phyloP scores from a whole-genome alignment of 2,888 invertebrate species.

The Cinara cedri region DNA sequence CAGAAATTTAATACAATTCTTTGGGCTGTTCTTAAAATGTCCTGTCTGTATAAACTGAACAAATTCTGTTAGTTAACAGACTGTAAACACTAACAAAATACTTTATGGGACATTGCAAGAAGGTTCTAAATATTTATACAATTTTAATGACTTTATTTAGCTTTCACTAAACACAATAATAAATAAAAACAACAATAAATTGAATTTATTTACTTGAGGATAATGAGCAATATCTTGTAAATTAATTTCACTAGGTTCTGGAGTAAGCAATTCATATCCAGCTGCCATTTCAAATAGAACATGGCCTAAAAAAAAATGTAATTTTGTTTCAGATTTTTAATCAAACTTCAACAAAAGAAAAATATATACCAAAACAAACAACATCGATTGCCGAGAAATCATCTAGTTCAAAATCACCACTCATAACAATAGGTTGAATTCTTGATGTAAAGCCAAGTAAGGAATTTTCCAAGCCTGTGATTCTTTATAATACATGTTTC shows the following conservation, averaged over 20 bases:
- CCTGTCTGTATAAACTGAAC: no score
- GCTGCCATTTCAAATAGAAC: constrained; percentile 91
- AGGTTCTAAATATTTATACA: neutral
- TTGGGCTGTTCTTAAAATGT: no score
- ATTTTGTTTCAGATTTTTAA: constrained; percentile 29
- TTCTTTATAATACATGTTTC: constrained; percentile 59
- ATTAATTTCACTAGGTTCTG: constrained; percentile 76
- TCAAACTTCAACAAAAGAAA: neutral
- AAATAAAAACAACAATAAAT: no score
- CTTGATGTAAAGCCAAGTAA: constrained; percentile 76
- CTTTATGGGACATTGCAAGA: neutral
- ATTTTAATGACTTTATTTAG: neutral
- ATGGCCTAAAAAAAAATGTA: constrained; percentile 66
- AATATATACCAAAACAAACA: constrained; percentile 72
- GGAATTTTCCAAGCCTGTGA: constrained; percentile 86
- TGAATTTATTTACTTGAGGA: constrained; percentile 70
- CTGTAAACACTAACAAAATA: no score
- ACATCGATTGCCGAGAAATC: constrained; percentile 69
- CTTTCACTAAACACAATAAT: no score
- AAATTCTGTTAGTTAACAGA: no score
- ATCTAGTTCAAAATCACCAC: constrained; percentile 64
- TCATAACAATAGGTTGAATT: constrained; percentile 67
- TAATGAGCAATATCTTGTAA: constrained; percentile 73
- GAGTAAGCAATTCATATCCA: constrained; percentile 78
- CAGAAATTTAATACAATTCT: no score